These are phyloP conservation scores for Rhynchopsitta pachyrhyncha DNA, from an alignment of 2,113 vertebrate genomes.

Conservation along the genomic window DNA sequence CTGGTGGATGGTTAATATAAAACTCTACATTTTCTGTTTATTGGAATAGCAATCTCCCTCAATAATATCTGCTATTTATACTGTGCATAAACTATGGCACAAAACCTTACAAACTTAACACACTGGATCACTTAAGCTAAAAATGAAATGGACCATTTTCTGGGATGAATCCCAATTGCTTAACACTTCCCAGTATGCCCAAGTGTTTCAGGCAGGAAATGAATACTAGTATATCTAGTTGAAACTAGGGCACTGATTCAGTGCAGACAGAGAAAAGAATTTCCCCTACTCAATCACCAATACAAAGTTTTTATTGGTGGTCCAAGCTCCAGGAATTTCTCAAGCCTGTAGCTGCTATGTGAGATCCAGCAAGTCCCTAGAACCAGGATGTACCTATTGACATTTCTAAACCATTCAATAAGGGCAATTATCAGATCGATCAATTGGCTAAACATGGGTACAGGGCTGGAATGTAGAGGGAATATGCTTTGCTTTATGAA, in stretches of 20 bases:
- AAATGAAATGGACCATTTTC: background rate
- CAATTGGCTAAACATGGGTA: fast-evolving
- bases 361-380: background rate
- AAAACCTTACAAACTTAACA: background rate
- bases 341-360: background rate
- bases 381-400: background rate
- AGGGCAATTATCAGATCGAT: background rate
- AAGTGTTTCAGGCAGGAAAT: constrained; percentile 55
- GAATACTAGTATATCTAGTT: constrained; percentile 25
- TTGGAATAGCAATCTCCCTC: background rate
- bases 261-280: constrained; percentile 49
- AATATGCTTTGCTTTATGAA: fast-evolving
- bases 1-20: background rate
- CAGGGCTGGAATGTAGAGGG: background rate
- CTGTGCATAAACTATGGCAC: background rate
- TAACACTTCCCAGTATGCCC: constrained; percentile 55
- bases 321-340: constrained; percentile 36
- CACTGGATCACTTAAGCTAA: background rate
- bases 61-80: background rate
- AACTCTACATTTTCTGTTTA: background rate
- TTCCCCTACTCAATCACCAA: constrained; percentile 13
- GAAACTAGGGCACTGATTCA: constrained; percentile 58
- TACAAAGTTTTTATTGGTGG: constrained; percentile 13
- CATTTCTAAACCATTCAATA: fast-evolving
- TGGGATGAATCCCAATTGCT: constrained; percentile 57